Base-by-base conservation (phyloP, 2,888 invertebrate species). In the Drosophila prostipennis region DNA sequence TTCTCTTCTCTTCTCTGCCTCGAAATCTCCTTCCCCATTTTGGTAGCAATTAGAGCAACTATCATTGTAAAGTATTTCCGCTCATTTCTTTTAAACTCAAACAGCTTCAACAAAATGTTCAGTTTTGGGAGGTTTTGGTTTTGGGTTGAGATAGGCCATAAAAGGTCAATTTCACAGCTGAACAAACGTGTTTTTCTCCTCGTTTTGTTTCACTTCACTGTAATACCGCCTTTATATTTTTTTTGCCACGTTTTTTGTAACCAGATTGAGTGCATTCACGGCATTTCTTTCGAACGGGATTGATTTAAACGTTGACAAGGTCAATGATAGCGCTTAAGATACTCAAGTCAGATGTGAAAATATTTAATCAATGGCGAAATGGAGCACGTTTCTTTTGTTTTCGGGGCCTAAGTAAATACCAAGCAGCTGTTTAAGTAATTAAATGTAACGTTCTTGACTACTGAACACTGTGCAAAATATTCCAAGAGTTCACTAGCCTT, bases 121-220 rank as follows among this genome's bases (percentile, higher is more conserved):
- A 43, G 57, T 58, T 54, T 57, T 60, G 36, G 36, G 34, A 51
- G 52, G 58, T 57, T 72, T 48, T 51, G 52, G 55, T 59, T 72
- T 48, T 49, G 54, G 61, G 39, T 51, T 69, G 42, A 59, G 53
- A 49, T 71, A 19, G 69, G 57, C 82, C 77, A 79, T 75, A 84
- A 81, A 82, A 82, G 85, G 79, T 87, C 64, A 84, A 87, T 87
- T 82, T 87, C 72, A 79, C 77, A 82, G 85, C 76, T 81, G 69
- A 85, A 63, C 70, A 87, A 87, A 82, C 82, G 76, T 81, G 82
- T 78, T 77, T 73, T 56, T 42, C 54, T 55, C 43, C 51, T 64
- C 73, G 29, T 46, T 69, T 46, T 69, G 72, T 74, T 65, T 60
- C 46, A 29, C 29, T 29, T 29, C 40, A 46, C 40, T 52, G 58